Percentiles rank a stretch among this genome's conserved stretches.
Evolutionary conservation across 2,888 invertebrate genomes (phyloP).

Genomic region (Aproaerema taeniolella): DNA sequence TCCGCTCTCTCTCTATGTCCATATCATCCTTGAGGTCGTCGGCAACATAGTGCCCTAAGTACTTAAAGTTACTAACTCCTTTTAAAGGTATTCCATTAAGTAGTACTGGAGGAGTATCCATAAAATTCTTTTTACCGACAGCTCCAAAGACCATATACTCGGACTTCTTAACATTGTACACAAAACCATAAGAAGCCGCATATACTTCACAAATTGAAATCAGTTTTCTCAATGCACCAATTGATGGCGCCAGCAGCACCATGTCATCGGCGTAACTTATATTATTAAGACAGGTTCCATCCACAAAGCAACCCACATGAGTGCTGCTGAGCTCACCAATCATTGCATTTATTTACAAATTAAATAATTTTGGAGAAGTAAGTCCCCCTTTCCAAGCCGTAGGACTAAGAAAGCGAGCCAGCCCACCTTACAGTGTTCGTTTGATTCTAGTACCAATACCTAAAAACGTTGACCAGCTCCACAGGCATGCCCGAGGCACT

Average conservation of each 20-base stretch:
- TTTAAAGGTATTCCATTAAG: not conserved
- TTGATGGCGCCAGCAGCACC: not conserved
- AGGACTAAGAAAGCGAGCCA: not conserved
- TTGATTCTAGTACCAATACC: not conserved
- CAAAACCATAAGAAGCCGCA: not conserved
- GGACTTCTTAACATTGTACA: not conserved
- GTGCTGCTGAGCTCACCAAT: not conserved
- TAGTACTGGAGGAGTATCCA: not conserved
- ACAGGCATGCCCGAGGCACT: not conserved
- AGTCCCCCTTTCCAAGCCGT: not conserved
- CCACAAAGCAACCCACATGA: not conserved
- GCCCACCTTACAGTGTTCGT: not conserved
- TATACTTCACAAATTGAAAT: not conserved
- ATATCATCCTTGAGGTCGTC: constrained; percentile 1
- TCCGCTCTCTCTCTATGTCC: not conserved
- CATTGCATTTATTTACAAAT: not conserved
- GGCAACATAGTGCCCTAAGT: constrained; percentile 1
- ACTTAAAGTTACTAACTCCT: not conserved
- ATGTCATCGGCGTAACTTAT: not conserved
- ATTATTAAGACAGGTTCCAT: not conserved
- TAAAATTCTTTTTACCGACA: not conserved
- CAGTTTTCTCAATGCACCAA: not conserved
- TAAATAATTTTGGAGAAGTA: not conserved
- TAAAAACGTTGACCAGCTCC: not conserved
- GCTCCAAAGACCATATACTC: not conserved